Percentiles rank a stretch among this genome's conserved stretches.
Conservation (phyloP, 2,113 vertebrate genomes). For the Hypomesus transpacificus region DNA sequence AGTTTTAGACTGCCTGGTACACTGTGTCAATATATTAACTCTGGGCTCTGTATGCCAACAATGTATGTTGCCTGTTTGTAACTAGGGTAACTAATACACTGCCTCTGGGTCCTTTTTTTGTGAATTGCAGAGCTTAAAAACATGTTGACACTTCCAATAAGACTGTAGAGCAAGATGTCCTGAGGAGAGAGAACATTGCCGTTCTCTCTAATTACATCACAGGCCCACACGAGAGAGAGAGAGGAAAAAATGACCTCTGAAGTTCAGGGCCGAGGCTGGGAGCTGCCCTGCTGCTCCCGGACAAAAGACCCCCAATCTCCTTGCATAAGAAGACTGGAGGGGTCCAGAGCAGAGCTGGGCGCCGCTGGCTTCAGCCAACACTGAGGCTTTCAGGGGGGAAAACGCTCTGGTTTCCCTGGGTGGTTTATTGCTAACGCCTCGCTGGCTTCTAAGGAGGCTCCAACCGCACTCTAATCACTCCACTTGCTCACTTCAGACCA, state of each 20-base stretch:
- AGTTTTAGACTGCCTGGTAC: too few relatives aligned
- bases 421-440: conserved; percentile 70
- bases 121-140: conserved; percentile 20
- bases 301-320: conserved; percentile 34
- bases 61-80: too few relatives aligned
- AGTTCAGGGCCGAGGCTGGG: conserved; percentile 32
- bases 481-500: conserved; percentile 55
- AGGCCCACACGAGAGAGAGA: conserved; percentile 6
- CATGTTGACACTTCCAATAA: conserved; percentile 10
- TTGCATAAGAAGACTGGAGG: conserved; percentile 40
- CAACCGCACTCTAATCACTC: conserved; percentile 54
- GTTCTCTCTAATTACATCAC: conserved; percentile 10
- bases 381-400: conserved; percentile 43
- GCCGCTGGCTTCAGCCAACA: conserved; percentile 43
- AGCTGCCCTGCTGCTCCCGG: conserved; percentile 29
- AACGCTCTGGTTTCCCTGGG: conserved; percentile 35
- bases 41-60: too few relatives aligned
- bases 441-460: conserved; percentile 59
- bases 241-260: conserved; percentile 32
- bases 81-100: too few relatives aligned
- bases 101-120: too few relatives aligned
- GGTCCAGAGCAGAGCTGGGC: conserved; percentile 47
- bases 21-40: too few relatives aligned
- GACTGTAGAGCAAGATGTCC: neutral
- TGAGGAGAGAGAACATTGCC: conserved; percentile 11